Base-by-base conservation (phyloP, 2,888 invertebrate genomes). In the Noctua janthina region DNA sequence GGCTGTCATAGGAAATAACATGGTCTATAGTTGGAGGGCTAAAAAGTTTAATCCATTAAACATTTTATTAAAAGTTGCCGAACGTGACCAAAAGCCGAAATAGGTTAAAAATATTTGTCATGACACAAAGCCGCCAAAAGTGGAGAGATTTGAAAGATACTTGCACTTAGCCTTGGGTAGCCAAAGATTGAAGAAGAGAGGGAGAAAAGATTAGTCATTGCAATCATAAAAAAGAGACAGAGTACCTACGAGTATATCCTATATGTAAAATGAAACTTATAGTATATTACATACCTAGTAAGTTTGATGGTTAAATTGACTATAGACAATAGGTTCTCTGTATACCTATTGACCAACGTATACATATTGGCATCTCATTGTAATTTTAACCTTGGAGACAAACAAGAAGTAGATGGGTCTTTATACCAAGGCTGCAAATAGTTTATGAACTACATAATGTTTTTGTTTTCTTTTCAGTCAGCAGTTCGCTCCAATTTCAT, bases 301-400 rank as follows among this genome's bases (percentile, higher is more conserved):
- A 17, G 62, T 17, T 62, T 17, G 7, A 29, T 62, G 29, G 17
- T 62, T 62, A 29, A 15, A 64, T 64, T 64, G 35, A 3, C 0
- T 8, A 35, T 17, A 64, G 29, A 64, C 64, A 64, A 64, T 62
- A 64, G 62, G 15, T 17, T 13, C 23, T 23, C 23, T 23, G 43
- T 67, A 67, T 43, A 43, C 13, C 11, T 23, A 43, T 66, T 82
- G 54, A 39, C 15, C n/a, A 49, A 64, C 23, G 20, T 46, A 51
- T 75, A 72, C 11, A 64, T 66, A 76, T 85, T 78, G 78, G 46
- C 29, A 71, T 72, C 59, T 79, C 66, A 74, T 81, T 78, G 78
- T 78, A 74, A 74, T 77, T n/a, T 68, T 49, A 68, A 74, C 76
- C 71, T 79, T 81, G 72, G 59, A 20, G 51, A 69, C 54, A 74